Percentiles rank a stretch among this genome's conserved stretches.
Evolutionary conservation across 2,113 vertebrate genomes (phyloP).

Genomic region (Elephantulus edwardii): DNA sequence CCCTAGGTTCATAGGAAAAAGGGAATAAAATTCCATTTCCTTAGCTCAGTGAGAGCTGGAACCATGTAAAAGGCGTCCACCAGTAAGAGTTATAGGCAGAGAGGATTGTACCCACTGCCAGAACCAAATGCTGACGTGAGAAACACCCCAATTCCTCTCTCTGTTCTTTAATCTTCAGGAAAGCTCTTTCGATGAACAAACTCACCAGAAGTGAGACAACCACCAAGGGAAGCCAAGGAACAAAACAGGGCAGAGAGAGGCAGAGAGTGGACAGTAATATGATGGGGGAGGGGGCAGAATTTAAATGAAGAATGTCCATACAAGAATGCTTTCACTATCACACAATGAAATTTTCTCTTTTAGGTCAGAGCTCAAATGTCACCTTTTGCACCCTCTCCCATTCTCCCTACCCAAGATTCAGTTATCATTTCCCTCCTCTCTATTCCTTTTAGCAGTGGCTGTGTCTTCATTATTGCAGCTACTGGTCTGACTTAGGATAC

Average conservation of each 20-base stretch:
- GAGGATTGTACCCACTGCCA: neutral
- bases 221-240: neutral
- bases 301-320: constrained; percentile 39
- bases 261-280: neutral
- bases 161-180: too few relatives aligned
- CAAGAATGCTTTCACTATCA: neutral
- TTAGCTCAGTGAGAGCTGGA: neutral
- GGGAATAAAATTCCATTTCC: neutral
- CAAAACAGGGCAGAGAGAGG: neutral
- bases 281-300: neutral
- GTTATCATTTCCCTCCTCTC: neutral
- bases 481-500: constrained; percentile 38
- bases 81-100: neutral
- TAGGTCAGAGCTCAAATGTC: constrained; percentile 34
- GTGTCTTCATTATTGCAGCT: constrained; percentile 1
- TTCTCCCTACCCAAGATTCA: neutral
- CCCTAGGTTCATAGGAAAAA: neutral
- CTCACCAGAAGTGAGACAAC: neutral
- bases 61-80: neutral
- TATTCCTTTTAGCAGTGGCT: neutral
- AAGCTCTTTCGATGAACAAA: neutral
- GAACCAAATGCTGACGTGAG: neutral
- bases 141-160: neutral
- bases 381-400: constrained; percentile 22
- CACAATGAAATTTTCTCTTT: constrained; percentile 7